Conservation (phyloP, 2,113 vertebrate genomes). For the Callorhinus ursinus region DNA sequence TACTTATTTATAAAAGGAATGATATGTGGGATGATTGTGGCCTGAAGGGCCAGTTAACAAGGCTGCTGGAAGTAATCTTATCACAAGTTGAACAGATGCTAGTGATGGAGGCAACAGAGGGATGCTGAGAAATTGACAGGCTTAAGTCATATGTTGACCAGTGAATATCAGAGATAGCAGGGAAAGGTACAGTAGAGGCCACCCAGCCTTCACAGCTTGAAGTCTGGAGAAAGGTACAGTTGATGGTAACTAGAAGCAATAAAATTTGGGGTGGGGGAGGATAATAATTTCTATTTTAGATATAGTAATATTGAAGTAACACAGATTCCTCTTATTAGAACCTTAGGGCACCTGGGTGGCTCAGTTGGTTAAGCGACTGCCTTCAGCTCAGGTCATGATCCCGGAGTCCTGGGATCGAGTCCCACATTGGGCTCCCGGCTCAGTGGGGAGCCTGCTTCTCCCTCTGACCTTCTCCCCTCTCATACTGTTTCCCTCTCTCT, state of each 20-base stretch:
- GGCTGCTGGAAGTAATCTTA: neutral
- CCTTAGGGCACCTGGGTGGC: neutral
- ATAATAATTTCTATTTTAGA: neutral
- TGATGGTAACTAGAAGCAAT: neutral
- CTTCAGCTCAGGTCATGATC: no score
- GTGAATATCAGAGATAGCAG: neutral
- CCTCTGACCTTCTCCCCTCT: no score
- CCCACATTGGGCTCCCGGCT: no score
- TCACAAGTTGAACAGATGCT: neutral
- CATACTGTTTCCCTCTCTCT: no score
- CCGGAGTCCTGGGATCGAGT: no score
- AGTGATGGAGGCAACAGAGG: neutral
- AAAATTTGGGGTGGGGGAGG: neutral
- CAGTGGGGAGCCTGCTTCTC: no score
- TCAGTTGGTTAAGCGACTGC: no score
- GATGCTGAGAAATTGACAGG: neutral
- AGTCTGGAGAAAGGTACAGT: neutral
- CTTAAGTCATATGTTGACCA: neutral
- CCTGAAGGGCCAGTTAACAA: neutral
- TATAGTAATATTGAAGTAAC: neutral
- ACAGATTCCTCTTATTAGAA: neutral
- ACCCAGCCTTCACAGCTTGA: neutral
- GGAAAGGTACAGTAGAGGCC: neutral
- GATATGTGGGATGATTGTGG: neutral
- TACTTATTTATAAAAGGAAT: constrained; percentile 16